Evolutionary conservation across 2,888 invertebrate genomes (phyloP).

Genomic region (Teinopalpus imperialis): DNA sequence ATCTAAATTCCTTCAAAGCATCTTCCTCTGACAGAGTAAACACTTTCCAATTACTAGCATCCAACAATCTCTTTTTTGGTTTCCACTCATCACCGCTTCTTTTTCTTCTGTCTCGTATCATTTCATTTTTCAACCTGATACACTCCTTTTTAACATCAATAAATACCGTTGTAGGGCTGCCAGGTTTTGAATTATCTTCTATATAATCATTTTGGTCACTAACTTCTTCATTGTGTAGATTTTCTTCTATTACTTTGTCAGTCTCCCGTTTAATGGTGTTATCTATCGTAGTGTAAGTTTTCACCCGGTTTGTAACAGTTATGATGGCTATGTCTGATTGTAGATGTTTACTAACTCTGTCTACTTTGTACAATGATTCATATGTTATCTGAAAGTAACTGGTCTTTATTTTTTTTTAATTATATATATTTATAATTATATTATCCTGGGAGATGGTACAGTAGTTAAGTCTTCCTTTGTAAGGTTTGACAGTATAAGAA

Average conservation of each 20-base stretch:
- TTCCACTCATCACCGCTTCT: constrained; percentile 26
- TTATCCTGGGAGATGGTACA: no score
- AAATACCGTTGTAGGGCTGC: constrained; percentile 37
- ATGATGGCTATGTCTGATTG: constrained; percentile 42
- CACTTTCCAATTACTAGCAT: constrained; percentile 56
- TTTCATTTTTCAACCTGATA: constrained; percentile 32
- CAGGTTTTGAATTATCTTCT: constrained; percentile 21
- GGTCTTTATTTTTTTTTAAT: no score
- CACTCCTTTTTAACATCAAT: constrained; percentile 36
- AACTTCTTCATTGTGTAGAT: constrained; percentile 7
- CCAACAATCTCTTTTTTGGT: constrained; percentile 41
- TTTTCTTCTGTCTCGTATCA: constrained; percentile 30
- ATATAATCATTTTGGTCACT: constrained; percentile 14
- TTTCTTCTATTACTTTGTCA: constrained; percentile 10
- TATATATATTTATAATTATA: no score
- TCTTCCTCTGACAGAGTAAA: constrained; percentile 57
- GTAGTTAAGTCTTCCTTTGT: no score
- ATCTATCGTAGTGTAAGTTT: constrained; percentile 35
- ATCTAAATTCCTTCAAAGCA: constrained; percentile 53
- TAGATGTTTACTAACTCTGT: constrained; percentile 40
- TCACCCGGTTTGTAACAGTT: constrained; percentile 35
- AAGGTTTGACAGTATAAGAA: no score
- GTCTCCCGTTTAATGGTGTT: constrained; percentile 11
- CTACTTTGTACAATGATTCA: constrained; percentile 52
- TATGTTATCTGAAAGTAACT: constrained; percentile 47